Evolutionary conservation across 2,888 invertebrate genomes (phyloP), one percentile per base, ranked within the genome.

Genomic region (Scaptomyza cyrtandrae): DNA sequence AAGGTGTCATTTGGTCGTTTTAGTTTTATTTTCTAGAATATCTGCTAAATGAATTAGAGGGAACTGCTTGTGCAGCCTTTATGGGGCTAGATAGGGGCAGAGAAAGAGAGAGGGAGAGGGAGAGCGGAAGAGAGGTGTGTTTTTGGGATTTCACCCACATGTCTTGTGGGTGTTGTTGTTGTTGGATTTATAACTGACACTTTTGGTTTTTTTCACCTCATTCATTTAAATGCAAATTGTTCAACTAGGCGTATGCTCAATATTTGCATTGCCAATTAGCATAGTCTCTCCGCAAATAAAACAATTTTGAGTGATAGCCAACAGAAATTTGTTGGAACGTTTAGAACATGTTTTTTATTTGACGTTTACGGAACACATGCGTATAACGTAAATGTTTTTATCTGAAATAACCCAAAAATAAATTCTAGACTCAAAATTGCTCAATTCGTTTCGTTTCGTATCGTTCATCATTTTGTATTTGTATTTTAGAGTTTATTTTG

Each of bases 201-300:
- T 87, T 83, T 83, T 71, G 52, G 62, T 87, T 80, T 75, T 57
- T 63, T n/a, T 6, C 13, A 1, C 60, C 19, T 49, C 62, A 66
- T 69, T 75, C 63, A 73, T 80, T 77, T 62, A 72, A 71, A 83
- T 87, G 81, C 81, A 79, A 87, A 87, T 79, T 72, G 74, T 35
- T 69, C 60, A 76, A 71, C 71, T 73, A 60, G 77, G 82, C 80
- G 79, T 68, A 80, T 67, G 65, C 76, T 62, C 65, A 59, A 72
- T 83, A 80, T 83, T 83, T 86, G 76, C 83, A 75, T 35, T 56
- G 31, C 1, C 85, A 87, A 85, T 84, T 85, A 86, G 71, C 80
- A 79, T 80, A 72, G 56, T 55, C 53, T 60, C 62, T 49, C 19
- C 19, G 54, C 35, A 39, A 41, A 33, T 35, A n/a, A 24, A 24